Base-by-base conservation (phyloP, 2,113 vertebrate genomes). In the Chamaea fasciata region DNA sequence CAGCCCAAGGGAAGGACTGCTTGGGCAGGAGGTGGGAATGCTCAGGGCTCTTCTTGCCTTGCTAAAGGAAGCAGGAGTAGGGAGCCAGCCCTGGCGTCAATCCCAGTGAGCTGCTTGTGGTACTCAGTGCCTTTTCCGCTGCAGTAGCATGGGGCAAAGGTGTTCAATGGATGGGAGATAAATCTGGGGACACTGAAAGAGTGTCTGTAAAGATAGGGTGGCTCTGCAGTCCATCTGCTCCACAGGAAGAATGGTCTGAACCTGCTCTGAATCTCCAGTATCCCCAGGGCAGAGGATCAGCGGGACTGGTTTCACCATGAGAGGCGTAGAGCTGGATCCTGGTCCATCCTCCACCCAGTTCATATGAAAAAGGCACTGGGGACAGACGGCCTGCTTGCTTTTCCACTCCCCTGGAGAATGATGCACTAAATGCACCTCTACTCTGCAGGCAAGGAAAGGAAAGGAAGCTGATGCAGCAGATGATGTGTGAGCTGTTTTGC, bases 371-470 rank as follows among this genome's bases (percentile, higher is more conserved):
- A 63, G 22, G 28, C 52, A 39, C 16, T 0, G 2, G 30, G n/a
- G 22, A 47, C n/a, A 64, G 62, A 76, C 30, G 21, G 8, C 53
- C 7, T 27, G 4, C 19, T 83, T 13, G 1, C 49, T 69, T 62
- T 68, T 59, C 57, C 4, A 3, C 19, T 85, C 30, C 22, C 19
- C 15, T 3, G 5, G 35, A 85, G 24, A 33, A 33, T 2, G 35
- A 56, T 46, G 52, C 35, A 27, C 20, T 23, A 28, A 68, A 21
- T 0, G 0, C 16, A 33, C 7, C 33, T 44, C 44, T 41, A 8
- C 30, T 47, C 2, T 0, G 6, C 1, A 0, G 14, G 37, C 31
- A 62, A 47, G 70, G 70, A 16, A 85, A 0, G 15, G 47, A 14
- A 31, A 57, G 55, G 41, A 56, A 57, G 35, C 2, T 13, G 47